Evolutionary conservation across 1,140 invertebrate species (phyloP).

Genomic region (Lerema accius): DNA sequence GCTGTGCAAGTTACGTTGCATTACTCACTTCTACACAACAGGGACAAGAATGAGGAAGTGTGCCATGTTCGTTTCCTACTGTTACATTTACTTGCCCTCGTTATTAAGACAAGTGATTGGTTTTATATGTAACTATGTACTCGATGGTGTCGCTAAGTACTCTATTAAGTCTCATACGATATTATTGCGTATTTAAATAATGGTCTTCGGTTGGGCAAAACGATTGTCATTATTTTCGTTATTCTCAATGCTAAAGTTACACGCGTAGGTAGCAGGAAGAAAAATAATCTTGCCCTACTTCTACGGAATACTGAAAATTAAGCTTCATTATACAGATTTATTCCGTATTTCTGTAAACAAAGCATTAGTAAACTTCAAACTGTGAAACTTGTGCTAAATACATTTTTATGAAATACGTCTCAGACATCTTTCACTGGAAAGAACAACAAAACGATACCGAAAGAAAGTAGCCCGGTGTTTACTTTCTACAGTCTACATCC

Average conservation of each 20-base stretch:
- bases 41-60: constrained; percentile 70
- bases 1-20: constrained; percentile 54
- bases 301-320: constrained; percentile 29
- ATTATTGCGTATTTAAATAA: neutral
- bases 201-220: too few species aligned
- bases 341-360: constrained; percentile 49
- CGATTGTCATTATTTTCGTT: too few species aligned
- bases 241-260: neutral
- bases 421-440: constrained; percentile 21
- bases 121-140: constrained; percentile 40
- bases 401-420: constrained; percentile 53
- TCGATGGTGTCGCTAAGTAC: constrained; percentile 34
- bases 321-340: constrained; percentile 45
- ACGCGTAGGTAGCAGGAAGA: neutral
- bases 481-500: neutral
- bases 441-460: neutral
- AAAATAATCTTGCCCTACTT: constrained; percentile 34
- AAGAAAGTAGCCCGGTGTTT: neutral
- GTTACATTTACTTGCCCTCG: constrained; percentile 69
- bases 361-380: constrained; percentile 50
- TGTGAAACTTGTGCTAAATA: constrained; percentile 65
- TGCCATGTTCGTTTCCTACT: constrained; percentile 67
- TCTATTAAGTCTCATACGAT: neutral
- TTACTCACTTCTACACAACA: constrained; percentile 63
- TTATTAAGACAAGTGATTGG: constrained; percentile 47